phyloP scores from a whole-genome alignment of 2,113 vertebrate genomes.

The Loxodonta africana region DNA sequence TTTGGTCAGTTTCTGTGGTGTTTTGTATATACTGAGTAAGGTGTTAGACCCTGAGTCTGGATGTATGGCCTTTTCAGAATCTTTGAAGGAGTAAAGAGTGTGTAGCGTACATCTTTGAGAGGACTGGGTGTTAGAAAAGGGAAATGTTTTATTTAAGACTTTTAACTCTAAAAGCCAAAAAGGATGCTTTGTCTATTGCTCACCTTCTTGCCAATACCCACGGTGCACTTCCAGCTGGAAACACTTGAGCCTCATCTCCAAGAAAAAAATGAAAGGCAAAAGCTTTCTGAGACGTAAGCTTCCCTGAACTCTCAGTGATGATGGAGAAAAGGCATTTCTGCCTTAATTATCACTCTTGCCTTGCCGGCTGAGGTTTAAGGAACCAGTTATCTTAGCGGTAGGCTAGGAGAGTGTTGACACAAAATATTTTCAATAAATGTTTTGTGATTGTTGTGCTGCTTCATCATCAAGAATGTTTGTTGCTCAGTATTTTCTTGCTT shows the following conservation, averaged over 20 bases:
- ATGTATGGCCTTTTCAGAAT: conserved; percentile 33
- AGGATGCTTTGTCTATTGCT: not conserved
- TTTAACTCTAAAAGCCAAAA: conserved; percentile 17
- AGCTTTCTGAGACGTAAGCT: conserved; percentile 48
- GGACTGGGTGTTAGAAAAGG: conserved; percentile 30
- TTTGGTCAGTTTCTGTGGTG: not conserved
- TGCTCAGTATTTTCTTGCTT: conserved; percentile 33
- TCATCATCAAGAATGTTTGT: conserved; percentile 38
- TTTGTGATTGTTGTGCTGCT: not conserved
- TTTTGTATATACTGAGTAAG: not conserved
- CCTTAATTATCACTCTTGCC: conserved; percentile 14
- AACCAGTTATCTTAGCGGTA: not conserved
- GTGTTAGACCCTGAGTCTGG: not conserved
- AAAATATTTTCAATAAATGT: conserved; percentile 5
- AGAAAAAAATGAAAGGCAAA: conserved; percentile 18
- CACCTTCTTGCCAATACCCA: not conserved
- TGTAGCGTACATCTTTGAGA: not conserved
- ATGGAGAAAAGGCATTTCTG: not conserved
- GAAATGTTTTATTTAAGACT: conserved; percentile 39
- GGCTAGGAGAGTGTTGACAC: not conserved
- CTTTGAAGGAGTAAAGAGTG: conserved; percentile 39
- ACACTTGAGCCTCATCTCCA: not conserved
- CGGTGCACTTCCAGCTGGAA: not conserved
- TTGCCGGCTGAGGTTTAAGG: not conserved
- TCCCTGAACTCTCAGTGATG: conserved; percentile 9